phyloP scores from a whole-genome alignment of 2,888 invertebrate species.

The Machimus rusticus region DNA sequence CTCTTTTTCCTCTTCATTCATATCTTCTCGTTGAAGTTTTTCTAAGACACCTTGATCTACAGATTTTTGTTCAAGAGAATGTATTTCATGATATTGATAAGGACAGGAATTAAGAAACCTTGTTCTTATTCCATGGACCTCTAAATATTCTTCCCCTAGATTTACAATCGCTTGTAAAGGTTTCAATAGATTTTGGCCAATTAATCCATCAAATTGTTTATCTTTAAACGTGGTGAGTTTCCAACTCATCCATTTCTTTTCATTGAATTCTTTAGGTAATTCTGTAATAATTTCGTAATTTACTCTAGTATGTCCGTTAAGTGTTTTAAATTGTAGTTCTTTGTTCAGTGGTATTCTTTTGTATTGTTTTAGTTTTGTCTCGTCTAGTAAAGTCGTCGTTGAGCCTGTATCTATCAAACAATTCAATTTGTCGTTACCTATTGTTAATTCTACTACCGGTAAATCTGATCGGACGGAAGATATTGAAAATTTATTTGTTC shows the following conservation, averaged over 20 bases:
- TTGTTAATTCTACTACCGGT: conserved; percentile 46
- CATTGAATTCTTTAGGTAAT: conserved; percentile 45
- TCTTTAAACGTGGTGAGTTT: too few relatives aligned
- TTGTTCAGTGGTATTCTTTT: conserved; percentile 41
- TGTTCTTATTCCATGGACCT: conserved; percentile 38
- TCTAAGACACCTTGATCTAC: conserved; percentile 32
- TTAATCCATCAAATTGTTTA: conserved; percentile 43
- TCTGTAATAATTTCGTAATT: conserved; percentile 44
- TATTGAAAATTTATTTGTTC: conserved; percentile 48
- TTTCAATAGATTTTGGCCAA: conserved; percentile 44
- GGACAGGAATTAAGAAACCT: conserved; percentile 27
- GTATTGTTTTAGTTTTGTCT: conserved; percentile 41
- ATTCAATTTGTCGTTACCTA: conserved; percentile 38
- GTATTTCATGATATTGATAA: conserved; percentile 27
- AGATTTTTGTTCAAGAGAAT: background rate
- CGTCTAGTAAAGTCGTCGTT: conserved; percentile 41
- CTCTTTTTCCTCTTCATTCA: conserved; percentile 19
- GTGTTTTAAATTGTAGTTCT: conserved; percentile 41
- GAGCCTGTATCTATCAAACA: conserved; percentile 46
- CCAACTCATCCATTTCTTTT: conserved; percentile 43
- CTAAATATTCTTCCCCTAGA: conserved; percentile 35
- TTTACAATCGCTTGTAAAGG: conserved; percentile 44
- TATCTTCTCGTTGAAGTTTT: conserved; percentile 33
- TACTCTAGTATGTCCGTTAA: conserved; percentile 27
- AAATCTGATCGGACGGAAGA: conserved; percentile 26